These are phyloP conservation scores for Corythornis madagascariensis DNA, from an alignment of 2,113 vertebrate genomes.

Conservation along the genomic window DNA sequence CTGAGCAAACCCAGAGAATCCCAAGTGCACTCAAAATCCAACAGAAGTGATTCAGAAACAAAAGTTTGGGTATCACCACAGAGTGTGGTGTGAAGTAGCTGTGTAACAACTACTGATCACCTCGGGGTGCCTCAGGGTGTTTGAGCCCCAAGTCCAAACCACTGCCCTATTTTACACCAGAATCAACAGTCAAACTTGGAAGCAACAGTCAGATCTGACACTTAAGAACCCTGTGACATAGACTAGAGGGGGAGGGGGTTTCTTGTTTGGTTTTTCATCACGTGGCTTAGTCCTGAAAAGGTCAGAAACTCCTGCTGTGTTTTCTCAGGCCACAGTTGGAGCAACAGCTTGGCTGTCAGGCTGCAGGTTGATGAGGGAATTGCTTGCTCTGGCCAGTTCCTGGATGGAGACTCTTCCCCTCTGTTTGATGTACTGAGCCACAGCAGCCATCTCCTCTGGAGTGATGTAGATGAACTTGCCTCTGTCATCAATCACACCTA, in stretches of 20 bases:
- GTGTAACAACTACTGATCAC: not conserved
- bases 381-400: slow-evolving; percentile 92
- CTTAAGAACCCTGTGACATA: rapidly evolving
- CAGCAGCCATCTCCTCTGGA: slow-evolving; percentile 85
- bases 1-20: not conserved
- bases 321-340: slow-evolving; percentile 22
- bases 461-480: slow-evolving; percentile 99
- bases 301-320: not conserved
- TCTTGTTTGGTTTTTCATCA: not conserved
- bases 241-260: not conserved
- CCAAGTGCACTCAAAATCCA: not conserved
- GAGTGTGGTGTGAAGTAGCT: not conserved
- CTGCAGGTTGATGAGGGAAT: slow-evolving; percentile 89
- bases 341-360: slow-evolving; percentile 62
- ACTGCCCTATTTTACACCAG: not conserved
- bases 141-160: not conserved
- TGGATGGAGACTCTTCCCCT: slow-evolving; percentile 91
- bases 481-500: slow-evolving; percentile 96
- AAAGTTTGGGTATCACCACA: not conserved
- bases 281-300: not conserved
- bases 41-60: not conserved
- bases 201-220: not conserved
- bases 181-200: not conserved
- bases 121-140: not conserved
- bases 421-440: slow-evolving; percentile 89